Conservation (phyloP, 1,140 invertebrate genomes). For the Rhynchophorus ferrugineus region DNA sequence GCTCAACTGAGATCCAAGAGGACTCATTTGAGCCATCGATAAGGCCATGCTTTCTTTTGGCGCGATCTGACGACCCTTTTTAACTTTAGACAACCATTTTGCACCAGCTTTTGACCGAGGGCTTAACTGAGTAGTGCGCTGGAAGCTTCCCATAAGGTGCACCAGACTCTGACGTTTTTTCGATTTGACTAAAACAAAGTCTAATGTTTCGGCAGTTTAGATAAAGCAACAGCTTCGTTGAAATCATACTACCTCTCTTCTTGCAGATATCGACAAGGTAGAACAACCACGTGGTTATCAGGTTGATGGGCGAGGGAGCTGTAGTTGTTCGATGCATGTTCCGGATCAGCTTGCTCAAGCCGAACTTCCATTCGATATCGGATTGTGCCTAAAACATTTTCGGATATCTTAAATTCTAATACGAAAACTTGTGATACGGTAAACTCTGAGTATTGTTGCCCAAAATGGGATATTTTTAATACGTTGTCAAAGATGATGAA, state of each 20-base stretch:
- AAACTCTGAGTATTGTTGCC: too few species aligned
- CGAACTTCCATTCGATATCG: constrained; percentile 99
- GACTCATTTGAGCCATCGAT: constrained; percentile 68
- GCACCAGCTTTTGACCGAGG: constrained; percentile 74
- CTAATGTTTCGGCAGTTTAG: constrained; percentile 18
- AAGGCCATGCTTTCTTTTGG: constrained; percentile 72
- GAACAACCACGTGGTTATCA: constrained; percentile 88
- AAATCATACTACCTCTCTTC: constrained; percentile 50
- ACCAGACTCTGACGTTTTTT: constrained; percentile 73
- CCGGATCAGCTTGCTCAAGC: constrained; percentile 93
- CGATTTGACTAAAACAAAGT: constrained; percentile 34
- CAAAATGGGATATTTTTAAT: too few species aligned
- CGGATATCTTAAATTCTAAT: constrained; percentile 1
- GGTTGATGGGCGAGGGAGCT: constrained; percentile 93
- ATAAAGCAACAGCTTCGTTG: constrained; percentile 4
- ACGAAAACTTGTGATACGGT: too few species aligned
- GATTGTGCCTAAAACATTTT: constrained; percentile 74
- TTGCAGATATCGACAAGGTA: constrained; percentile 75
- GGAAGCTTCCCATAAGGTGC: constrained; percentile 71
- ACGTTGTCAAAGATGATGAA: too few species aligned
- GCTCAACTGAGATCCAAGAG: constrained; percentile 73
- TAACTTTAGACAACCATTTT: constrained; percentile 78
- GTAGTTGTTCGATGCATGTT: constrained; percentile 98
- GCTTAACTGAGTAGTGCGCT: constrained; percentile 55
- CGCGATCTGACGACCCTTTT: constrained; percentile 65